Conservation (phyloP, 2,113 vertebrate species). For the Cettia cetti region DNA sequence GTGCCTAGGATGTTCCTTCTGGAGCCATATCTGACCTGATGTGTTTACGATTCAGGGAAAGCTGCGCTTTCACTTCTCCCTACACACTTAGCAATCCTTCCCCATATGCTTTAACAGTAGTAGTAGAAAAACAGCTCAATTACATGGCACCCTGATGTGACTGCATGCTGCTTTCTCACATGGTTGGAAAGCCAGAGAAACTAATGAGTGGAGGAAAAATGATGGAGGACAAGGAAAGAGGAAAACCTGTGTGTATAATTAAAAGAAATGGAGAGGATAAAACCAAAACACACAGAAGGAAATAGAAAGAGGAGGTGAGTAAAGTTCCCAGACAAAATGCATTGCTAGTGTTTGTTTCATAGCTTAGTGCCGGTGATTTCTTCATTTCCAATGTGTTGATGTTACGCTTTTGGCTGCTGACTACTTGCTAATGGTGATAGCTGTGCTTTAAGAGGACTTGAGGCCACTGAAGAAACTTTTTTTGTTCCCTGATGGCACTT, state of each 20-base stretch:
- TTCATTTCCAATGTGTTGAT: background rate
- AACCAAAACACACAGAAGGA: background rate
- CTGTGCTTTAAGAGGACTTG: background rate
- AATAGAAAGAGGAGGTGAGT: background rate
- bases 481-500: background rate
- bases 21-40: constrained; percentile 59
- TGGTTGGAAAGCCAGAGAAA: constrained; percentile 24
- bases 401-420: background rate
- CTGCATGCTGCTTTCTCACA: constrained; percentile 59
- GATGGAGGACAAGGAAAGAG: background rate
- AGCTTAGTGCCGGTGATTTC: background rate
- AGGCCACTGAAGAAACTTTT: background rate
- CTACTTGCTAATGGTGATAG: background rate
- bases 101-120: constrained; percentile 66
- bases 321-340: background rate
- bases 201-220: constrained; percentile 44
- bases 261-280: background rate
- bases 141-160: constrained; percentile 73
- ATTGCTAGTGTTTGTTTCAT: background rate
- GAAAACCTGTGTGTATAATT: constrained; percentile 7
- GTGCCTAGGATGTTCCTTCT: constrained; percentile 20
- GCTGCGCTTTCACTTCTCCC: background rate
- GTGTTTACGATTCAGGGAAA: constrained; percentile 21
- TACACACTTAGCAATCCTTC: constrained; percentile 45
- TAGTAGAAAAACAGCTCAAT: constrained; percentile 74